Evolutionary conservation across 2,797 vertebrate species (phyloP).

Genomic region (Myripristis murdjan): DNA sequence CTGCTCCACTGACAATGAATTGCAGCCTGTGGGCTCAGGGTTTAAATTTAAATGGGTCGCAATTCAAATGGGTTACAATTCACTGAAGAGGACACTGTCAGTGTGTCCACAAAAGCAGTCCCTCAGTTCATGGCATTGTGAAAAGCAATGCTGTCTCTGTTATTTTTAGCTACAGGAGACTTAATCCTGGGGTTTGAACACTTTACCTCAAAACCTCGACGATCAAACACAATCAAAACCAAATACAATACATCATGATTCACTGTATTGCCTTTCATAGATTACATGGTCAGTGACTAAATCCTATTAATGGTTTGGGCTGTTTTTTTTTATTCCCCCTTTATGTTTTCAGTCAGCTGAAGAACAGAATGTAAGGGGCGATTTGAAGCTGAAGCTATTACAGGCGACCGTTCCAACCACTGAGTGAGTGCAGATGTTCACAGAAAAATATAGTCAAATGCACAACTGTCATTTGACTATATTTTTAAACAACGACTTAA

Average conservation of each 20-base stretch:
- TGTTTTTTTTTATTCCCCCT: too few relatives aligned
- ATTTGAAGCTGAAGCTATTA: not conserved
- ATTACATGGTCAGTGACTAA: conserved; percentile 23
- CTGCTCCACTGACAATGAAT: conserved; percentile 1
- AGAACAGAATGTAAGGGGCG: not conserved
- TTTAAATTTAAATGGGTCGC: conserved; percentile 10
- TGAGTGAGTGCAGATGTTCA: too few relatives aligned
- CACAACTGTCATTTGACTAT: too few relatives aligned
- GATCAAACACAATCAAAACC: conserved; percentile 9
- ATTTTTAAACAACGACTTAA: too few relatives aligned
- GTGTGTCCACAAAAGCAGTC: not conserved
- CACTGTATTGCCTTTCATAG: conserved; percentile 10
- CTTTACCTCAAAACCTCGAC: conserved; percentile 7
- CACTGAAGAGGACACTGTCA: too few relatives aligned
- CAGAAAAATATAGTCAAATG: too few relatives aligned
- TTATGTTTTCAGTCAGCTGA: too few relatives aligned
- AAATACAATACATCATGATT: conserved; percentile 15
- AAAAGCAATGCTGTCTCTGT: not conserved
- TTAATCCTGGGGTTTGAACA: not conserved
- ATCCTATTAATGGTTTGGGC: conserved; percentile 23
- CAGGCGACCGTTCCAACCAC: too few relatives aligned
- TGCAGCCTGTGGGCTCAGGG: not conserved
- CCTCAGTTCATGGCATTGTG: not conserved
- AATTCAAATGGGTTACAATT: not conserved
- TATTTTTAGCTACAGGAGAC: not conserved